Conservation (phyloP, 1,140 invertebrate species). For the Drosophila burlai region DNA sequence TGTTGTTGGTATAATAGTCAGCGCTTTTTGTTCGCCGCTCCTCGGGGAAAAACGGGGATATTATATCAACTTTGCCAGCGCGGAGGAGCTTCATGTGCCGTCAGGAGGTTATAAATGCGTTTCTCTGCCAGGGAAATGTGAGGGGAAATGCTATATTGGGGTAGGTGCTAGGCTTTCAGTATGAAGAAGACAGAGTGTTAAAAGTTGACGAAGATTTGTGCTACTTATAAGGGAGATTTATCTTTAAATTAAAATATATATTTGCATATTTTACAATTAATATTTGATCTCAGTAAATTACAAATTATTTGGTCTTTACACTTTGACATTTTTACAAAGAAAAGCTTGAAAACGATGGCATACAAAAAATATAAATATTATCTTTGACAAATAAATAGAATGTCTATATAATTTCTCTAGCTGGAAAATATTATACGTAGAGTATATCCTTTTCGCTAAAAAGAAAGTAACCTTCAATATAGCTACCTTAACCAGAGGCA, state of each 20-base stretch:
- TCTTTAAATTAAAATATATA: neutral
- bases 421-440: neutral
- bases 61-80: conserved; percentile 46
- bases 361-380: too few relatives aligned
- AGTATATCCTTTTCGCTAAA: conserved; percentile 4
- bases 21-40: conserved; percentile 63
- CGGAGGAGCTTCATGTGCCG: conserved; percentile 23
- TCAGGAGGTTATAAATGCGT: conserved; percentile 47
- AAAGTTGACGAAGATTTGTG: conserved; percentile 1
- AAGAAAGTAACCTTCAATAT: conserved; percentile 6
- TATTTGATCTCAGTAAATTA: neutral
- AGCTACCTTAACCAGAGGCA: conserved; percentile 38
- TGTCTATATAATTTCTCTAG: neutral
- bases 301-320: neutral
- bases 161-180: neutral
- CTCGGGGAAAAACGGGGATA: conserved; percentile 36
- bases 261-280: neutral
- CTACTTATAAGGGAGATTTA: neutral
- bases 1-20: conserved; percentile 60
- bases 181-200: neutral
- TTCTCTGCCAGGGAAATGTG: conserved; percentile 2
- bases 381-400: neutral
- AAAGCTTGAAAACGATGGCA: neutral
- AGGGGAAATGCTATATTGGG: conserved; percentile 12
- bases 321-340: neutral